These are phyloP conservation scores for Temnothorax rugatulus DNA, from an alignment of 2,888 invertebrate species.

Conservation along the genomic window DNA sequence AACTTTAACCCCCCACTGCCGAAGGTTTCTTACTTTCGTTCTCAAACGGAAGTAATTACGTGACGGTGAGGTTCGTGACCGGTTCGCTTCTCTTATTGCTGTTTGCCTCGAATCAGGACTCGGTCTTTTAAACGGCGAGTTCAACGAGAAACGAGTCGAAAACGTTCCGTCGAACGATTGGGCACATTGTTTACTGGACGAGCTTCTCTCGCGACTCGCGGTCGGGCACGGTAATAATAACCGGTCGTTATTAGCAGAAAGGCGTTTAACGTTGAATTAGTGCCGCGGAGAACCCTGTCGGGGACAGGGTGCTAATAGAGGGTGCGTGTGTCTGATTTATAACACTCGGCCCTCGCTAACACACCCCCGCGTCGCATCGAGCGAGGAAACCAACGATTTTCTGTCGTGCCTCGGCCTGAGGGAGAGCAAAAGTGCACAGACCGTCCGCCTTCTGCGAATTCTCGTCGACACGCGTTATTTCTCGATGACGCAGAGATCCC, in stretches of 20 bases:
- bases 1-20: constrained; percentile 2
- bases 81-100: constrained; percentile 31
- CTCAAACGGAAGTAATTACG: constrained; percentile 30
- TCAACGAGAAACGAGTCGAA: constrained; percentile 38
- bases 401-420: constrained; percentile 62
- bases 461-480: constrained; percentile 36
- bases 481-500: background rate
- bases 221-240: constrained; percentile 71
- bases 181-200: background rate
- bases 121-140: constrained; percentile 28
- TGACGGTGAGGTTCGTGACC: constrained; percentile 10
- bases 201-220: constrained; percentile 17
- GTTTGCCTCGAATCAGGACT: constrained; percentile 25
- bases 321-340: constrained; percentile 84
- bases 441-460: constrained; percentile 64
- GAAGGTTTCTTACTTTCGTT: background rate
- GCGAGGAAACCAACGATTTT: constrained; percentile 69
- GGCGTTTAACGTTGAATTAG: constrained; percentile 83
- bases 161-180: constrained; percentile 23
- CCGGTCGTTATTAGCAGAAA: constrained; percentile 80
- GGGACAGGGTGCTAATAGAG: constrained; percentile 83
- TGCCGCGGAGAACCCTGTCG: constrained; percentile 78
- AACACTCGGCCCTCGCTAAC: constrained; percentile 75
- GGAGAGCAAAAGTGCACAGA: constrained; percentile 69
- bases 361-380: constrained; percentile 67